Conservation (phyloP, 2,797 vertebrate genomes). For the Ctenochaetus hawaiiensis region DNA sequence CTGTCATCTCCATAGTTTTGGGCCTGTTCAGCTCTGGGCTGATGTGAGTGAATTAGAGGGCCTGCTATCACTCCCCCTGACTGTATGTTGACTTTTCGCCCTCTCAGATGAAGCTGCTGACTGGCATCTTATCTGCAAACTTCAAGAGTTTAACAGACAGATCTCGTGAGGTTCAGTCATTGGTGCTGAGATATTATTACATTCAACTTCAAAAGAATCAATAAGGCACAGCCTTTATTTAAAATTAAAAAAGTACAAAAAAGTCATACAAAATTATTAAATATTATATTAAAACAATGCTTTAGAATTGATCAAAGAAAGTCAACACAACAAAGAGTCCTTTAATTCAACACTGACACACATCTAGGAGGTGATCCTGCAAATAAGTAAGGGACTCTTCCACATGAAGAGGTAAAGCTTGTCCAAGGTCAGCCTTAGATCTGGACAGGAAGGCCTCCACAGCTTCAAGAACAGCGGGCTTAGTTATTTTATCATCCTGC, state of each 20-base stretch:
- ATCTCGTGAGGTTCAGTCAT: too few relatives aligned
- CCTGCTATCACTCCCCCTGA: too few relatives aligned
- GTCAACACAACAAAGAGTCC: background rate
- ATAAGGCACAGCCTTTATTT: slow-evolving; percentile 1
- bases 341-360: slow-evolving; percentile 67
- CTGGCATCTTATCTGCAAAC: too few relatives aligned
- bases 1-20: too few relatives aligned
- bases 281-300: slow-evolving; percentile 17
- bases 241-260: background rate
- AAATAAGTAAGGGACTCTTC: slow-evolving; percentile 86
- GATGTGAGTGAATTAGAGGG: too few relatives aligned
- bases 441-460: slow-evolving; percentile 83
- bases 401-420: slow-evolving; percentile 84
- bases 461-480: slow-evolving; percentile 79
- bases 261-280: slow-evolving; percentile 16
- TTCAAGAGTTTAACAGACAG: too few relatives aligned
- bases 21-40: too few relatives aligned
- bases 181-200: too few relatives aligned
- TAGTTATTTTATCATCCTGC: slow-evolving; percentile 81
- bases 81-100: too few relatives aligned
- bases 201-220: background rate
- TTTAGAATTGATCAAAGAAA: background rate
- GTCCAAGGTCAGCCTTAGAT: slow-evolving; percentile 79
- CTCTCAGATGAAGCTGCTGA: too few relatives aligned
- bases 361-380: slow-evolving; percentile 79